Conservation (phyloP, 2,888 invertebrate species). For the Ceraclea dissimilis region DNA sequence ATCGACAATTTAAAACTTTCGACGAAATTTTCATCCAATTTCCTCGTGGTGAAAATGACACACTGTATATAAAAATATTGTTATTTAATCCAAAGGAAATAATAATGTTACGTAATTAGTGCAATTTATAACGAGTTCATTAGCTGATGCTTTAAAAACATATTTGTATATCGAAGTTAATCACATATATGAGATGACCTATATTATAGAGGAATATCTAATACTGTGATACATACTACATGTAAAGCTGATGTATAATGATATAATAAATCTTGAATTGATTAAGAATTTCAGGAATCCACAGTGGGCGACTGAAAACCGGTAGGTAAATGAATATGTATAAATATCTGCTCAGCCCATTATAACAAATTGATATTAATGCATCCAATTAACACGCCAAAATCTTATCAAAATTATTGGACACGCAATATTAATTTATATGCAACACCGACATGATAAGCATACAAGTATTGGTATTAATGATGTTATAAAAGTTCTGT, state of each 20-base stretch:
- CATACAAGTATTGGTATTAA: too few relatives aligned
- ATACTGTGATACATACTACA: neutral
- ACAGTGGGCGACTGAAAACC: too few relatives aligned
- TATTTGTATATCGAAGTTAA: neutral
- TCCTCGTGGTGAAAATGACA: too few relatives aligned
- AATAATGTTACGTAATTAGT: constrained; percentile 4
- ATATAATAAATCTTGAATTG: too few relatives aligned
- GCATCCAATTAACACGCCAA: constrained; percentile 4
- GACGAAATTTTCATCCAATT: too few relatives aligned
- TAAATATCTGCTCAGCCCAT: too few relatives aligned
- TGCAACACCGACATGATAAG: too few relatives aligned
- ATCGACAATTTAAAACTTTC: too few relatives aligned
- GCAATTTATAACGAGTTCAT: constrained; percentile 12
- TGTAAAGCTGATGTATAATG: too few relatives aligned
- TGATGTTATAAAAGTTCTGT: too few relatives aligned
- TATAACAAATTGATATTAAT: constrained; percentile 10
- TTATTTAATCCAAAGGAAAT: neutral
- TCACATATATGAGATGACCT: neutral
- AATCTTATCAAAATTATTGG: neutral
- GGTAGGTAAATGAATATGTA: too few relatives aligned
- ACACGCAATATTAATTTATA: neutral
- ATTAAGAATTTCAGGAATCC: too few relatives aligned
- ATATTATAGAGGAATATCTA: neutral
- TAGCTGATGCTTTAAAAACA: neutral
- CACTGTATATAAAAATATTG: neutral